Base-by-base conservation (phyloP, 2,888 invertebrate species). In the Zygothrica quintamaculata region DNA sequence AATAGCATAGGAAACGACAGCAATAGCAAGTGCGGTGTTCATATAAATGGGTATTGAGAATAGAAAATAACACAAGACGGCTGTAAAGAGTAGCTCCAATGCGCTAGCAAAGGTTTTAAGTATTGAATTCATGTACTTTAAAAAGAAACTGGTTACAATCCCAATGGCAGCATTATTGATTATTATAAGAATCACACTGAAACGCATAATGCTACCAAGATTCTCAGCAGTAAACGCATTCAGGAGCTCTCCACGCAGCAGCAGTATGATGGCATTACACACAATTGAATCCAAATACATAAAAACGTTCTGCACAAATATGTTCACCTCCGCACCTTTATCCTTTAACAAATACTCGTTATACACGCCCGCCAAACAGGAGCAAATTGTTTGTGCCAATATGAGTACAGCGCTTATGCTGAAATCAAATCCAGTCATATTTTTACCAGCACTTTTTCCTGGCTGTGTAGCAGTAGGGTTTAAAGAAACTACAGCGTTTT, bases 41-140 rank as follows among this genome's bases (percentile, higher is more conserved):
- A 94, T 90, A 88, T 96, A 94, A 74, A 98, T 95, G 1, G 96
- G 93, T 90, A 98, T 97, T 73, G 93, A 93, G 90, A 98, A 98
- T 44, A 98, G 91, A 44, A 97, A 89, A 92, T 96, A 97, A 82
- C 97, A 96, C 0, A 98, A 92, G 9, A 98, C 92, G 0, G 98
- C 98, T 0, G 98, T 98, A 84, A 98, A 95, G 51, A 98, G 92
- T 26, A 98, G 91, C 89, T 98, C 98, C 78, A 98, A 92, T 9
- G 98, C 98, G 91, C 97, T 97, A 0, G 98, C 98, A 91, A 98
- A 98, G 0, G 97, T 98, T 92, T 99, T 98, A 51, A 98, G 92
- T 87, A 99, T 98, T 0, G 98, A 98, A 90, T 98, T 98, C 82
- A 98, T 93, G 81, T 95, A 96, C 90, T 97, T 96, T 16, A 99